phyloP scores from a whole-genome alignment of 2,888 invertebrate genomes.

The Nephrotoma guestfalica region DNA sequence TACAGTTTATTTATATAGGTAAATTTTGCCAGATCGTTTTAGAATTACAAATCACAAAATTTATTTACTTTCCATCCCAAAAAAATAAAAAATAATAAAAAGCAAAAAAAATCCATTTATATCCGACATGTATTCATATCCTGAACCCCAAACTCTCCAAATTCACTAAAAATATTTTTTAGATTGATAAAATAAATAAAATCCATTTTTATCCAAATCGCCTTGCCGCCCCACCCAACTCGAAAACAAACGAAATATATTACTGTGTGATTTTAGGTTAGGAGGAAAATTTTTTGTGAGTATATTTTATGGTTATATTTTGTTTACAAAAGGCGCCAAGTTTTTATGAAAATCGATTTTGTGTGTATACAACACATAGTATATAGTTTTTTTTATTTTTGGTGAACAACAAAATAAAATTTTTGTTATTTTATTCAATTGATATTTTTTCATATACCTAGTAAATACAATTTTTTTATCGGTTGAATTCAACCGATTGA shows the following conservation, averaged over 20 bases:
- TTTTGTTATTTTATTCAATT: background rate
- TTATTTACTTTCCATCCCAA: background rate
- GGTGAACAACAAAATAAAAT: background rate
- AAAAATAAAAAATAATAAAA: background rate
- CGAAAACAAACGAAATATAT: background rate
- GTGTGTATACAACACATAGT: background rate
- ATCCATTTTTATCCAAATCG: background rate
- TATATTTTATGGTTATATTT: background rate
- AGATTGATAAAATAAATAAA: background rate
- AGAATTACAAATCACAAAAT: background rate
- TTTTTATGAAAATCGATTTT: background rate
- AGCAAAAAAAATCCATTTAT: background rate
- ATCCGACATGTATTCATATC: background rate
- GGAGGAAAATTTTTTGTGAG: background rate
- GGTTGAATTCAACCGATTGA: background rate
- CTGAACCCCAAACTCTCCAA: background rate
- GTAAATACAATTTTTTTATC: background rate
- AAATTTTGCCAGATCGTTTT: too few species aligned
- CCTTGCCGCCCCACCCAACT: background rate
- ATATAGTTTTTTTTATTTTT: background rate
- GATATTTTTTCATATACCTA: background rate
- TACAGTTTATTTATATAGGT: too few species aligned
- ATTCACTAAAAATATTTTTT: background rate
- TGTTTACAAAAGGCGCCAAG: background rate
- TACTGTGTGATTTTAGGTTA: background rate